Evolutionary conservation across 2,797 vertebrate genomes (phyloP), one percentile per base, ranked within the genome.

Genomic region (Spheniscus humboldti): DNA sequence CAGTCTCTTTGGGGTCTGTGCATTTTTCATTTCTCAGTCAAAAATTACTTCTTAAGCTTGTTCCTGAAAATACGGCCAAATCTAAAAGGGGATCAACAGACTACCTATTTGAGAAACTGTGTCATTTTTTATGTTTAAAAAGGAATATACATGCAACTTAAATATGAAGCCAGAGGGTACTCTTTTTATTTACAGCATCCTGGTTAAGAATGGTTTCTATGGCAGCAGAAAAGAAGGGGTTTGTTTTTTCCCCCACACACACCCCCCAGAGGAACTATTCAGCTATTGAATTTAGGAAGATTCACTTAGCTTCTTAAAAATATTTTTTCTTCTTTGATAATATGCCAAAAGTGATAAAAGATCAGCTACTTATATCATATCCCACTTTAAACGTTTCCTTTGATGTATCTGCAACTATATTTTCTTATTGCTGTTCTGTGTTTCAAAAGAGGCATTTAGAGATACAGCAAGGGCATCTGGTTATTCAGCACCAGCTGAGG

Each of bases 161-260:
- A 94, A 94, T 41, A 88, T 35, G 48, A 97, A 97, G 84, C 50
- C 63, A 94, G 57, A 93, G 80, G 31, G 33, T 37, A 60, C 27
- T 94, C 64, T 76, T 96, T 96, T 96, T 95, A 90, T 96, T 96
- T 96, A 92, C 57, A 96, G 45, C 13, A 13, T 85, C 84, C 86
- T 96, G 69, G 66, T 88, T 94, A 95, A 95, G 56, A 41, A 74
- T 83, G 45, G 97, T 97, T 98, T 98, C 97, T 95, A 96, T 87
- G 76, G 93, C 80, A 98, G 96, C 94, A 95, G 69, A 50, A 97
- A 96, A 83, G 57, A 80, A 43, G 28, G 5, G 4, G 5, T 55
- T 30, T 69, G 9, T 15, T 72, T 77, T 78, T 79, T 47, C 25
- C 16, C 52, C 72, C 13, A 69, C 23, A 12, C 15, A 23, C 37